Percentiles rank a stretch among this genome's conserved stretches.
These are phyloP conservation scores for Spicauda simplicius DNA, from an alignment of 2,888 invertebrate species.

Conservation along the genomic window DNA sequence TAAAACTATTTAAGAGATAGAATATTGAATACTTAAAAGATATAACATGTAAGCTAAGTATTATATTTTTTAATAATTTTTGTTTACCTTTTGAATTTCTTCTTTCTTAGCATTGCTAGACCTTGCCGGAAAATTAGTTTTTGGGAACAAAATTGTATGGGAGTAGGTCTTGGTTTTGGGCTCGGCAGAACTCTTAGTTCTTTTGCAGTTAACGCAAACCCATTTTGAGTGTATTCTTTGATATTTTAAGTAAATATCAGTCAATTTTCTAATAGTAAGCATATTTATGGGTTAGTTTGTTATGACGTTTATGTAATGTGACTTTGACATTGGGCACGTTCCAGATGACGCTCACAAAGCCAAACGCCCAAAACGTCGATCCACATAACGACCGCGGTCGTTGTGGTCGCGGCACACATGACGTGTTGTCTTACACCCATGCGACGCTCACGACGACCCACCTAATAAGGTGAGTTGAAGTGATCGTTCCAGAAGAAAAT, in stretches of 20 bases:
- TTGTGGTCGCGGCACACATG: too few relatives aligned
- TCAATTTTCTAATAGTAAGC: conserved; percentile 56
- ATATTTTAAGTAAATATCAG: conserved; percentile 54
- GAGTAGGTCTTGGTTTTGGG: conserved; percentile 74
- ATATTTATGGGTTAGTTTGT: conserved; percentile 60
- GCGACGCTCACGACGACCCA: too few relatives aligned
- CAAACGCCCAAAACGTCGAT: too few relatives aligned
- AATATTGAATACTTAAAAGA: too few relatives aligned
- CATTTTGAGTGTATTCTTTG: conserved; percentile 57
- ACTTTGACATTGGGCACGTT: neutral
- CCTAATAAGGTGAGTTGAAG: too few relatives aligned
- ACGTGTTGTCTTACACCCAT: too few relatives aligned
- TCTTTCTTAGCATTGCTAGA: conserved; percentile 63
- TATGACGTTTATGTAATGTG: conserved; percentile 2
- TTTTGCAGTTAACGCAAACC: conserved; percentile 51
- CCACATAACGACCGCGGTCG: too few relatives aligned
- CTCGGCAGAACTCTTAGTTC: conserved; percentile 64
- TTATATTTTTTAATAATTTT: neutral
- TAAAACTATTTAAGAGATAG: too few relatives aligned
- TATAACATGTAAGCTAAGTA: too few relatives aligned
- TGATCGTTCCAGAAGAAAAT: too few relatives aligned
- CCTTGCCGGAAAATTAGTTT: conserved; percentile 71
- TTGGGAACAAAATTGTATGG: conserved; percentile 73
- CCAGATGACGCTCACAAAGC: too few relatives aligned
- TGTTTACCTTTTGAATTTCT: conserved; percentile 69